Evolutionary conservation across 92 coral and sea anemone species (phyloP).

Genomic region (Pocillopora grandis): DNA sequence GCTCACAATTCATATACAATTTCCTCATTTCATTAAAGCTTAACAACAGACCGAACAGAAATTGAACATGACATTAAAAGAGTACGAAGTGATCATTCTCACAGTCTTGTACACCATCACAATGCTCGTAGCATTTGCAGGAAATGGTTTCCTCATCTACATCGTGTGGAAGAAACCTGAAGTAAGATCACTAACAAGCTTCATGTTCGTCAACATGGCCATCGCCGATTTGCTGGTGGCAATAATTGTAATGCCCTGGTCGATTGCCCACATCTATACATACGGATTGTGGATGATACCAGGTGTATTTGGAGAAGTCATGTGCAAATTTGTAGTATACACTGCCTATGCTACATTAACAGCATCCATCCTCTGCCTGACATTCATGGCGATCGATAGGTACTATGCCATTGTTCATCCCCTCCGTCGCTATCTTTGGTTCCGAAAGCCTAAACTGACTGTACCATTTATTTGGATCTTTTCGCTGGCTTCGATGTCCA

Average conservation of each 20-base stretch:
- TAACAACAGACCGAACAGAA: not conserved
- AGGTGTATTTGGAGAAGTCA: conserved; percentile 1
- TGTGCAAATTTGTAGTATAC: not conserved
- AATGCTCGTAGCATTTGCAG: not conserved
- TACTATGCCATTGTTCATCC: conserved; percentile 20
- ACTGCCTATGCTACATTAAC: not conserved
- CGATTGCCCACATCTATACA: not conserved
- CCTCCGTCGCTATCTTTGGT: conserved; percentile 15
- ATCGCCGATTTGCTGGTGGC: conserved; percentile 6
- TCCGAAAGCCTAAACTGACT: conserved; percentile 14
- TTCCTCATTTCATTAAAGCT: not conserved
- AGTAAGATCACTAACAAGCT: conserved; percentile 6
- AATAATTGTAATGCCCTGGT: not conserved
- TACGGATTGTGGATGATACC: not conserved
- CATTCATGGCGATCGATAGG: conserved; percentile 25
- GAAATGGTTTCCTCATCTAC: not conserved
- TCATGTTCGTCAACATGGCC: conserved; percentile 13
- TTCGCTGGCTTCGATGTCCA: conserved; percentile 2
- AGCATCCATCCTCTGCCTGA: conserved; percentile 27
- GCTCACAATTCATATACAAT: not conserved
- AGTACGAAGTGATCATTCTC: not conserved
- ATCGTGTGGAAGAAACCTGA: conserved; percentile 17
- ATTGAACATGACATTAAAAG: not conserved
- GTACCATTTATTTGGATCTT: conserved; percentile 16
- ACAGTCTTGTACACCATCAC: not conserved